phyloP scores from a whole-genome alignment of 2,113 vertebrate genomes.

The Barnardius zonarius region DNA sequence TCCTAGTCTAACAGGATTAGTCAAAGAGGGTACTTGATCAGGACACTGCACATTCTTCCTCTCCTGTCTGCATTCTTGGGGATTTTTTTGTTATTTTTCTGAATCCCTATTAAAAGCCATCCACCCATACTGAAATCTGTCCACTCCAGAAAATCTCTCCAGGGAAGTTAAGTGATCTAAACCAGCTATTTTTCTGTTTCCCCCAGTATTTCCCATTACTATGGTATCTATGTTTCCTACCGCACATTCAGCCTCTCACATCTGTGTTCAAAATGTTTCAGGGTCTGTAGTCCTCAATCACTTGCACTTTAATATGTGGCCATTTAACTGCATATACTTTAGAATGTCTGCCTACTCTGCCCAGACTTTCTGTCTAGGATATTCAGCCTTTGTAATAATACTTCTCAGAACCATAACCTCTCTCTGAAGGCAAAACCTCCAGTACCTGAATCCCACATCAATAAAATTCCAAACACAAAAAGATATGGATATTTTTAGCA shows the following conservation, averaged over 20 bases:
- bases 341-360: not conserved
- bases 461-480: not conserved
- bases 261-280: not conserved
- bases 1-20: not conserved
- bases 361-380: not conserved
- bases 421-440: not conserved
- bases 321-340: not conserved
- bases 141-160: not conserved
- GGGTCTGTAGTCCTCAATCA: not conserved
- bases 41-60: not conserved
- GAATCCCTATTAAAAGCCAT: not conserved
- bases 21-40: not conserved
- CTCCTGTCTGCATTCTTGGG: not conserved
- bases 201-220: not conserved
- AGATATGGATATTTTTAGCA: not conserved
- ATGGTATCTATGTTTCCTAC: not conserved
- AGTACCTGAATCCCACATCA: not conserved
- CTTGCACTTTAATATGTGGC: not conserved
- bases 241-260: not conserved
- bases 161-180: not conserved
- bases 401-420: not conserved
- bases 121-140: not conserved
- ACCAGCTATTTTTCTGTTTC: not conserved
- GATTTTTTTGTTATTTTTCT: not conserved
- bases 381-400: not conserved